phyloP scores from a whole-genome alignment of 1,140 invertebrate species.

The Magallana gigas region DNA sequence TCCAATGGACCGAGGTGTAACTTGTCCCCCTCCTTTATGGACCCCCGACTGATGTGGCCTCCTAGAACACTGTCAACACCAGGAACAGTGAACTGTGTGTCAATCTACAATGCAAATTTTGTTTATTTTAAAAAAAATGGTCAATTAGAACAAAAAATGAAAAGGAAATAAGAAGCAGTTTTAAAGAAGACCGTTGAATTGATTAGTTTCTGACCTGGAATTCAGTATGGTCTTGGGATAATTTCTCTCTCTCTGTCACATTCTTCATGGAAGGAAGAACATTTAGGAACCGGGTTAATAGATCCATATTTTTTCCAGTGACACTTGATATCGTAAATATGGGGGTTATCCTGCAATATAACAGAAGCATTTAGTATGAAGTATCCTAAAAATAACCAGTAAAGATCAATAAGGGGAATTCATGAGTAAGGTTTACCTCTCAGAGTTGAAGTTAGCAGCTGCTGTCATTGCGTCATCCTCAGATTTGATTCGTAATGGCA shows the following conservation, averaged over 20 bases:
- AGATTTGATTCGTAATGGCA: slow-evolving; percentile 95
- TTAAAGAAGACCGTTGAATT: no score
- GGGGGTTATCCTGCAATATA: slow-evolving; percentile 81
- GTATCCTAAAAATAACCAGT: no score
- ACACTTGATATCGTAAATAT: slow-evolving; percentile 98
- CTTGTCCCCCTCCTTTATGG: slow-evolving; percentile 90
- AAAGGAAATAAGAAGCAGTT: no score
- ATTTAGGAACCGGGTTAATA: slow-evolving; percentile 98
- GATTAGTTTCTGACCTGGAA: slow-evolving; percentile 76
- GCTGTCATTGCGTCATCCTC: slow-evolving; percentile 96
- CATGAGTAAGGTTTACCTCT: slow-evolving; percentile 82
- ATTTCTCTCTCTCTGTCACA: slow-evolving; percentile 85
- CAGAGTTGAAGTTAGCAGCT: slow-evolving; percentile 98
- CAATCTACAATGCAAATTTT: slow-evolving; percentile 88
- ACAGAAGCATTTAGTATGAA: slow-evolving; percentile 22
- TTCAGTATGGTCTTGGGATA: slow-evolving; percentile 82
- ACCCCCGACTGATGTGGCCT: slow-evolving; percentile 92
- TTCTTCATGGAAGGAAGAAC: slow-evolving; percentile 88
- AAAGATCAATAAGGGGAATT: no score
- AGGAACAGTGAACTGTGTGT: slow-evolving; percentile 98
- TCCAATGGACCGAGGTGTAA: slow-evolving; percentile 91
- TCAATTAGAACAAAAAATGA: background rate
- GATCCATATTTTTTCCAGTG: slow-evolving; percentile 87
- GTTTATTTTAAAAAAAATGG: background rate
- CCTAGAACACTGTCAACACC: slow-evolving; percentile 98